Conservation (phyloP, 2,797 vertebrate species). For the Enoplosus armatus region DNA sequence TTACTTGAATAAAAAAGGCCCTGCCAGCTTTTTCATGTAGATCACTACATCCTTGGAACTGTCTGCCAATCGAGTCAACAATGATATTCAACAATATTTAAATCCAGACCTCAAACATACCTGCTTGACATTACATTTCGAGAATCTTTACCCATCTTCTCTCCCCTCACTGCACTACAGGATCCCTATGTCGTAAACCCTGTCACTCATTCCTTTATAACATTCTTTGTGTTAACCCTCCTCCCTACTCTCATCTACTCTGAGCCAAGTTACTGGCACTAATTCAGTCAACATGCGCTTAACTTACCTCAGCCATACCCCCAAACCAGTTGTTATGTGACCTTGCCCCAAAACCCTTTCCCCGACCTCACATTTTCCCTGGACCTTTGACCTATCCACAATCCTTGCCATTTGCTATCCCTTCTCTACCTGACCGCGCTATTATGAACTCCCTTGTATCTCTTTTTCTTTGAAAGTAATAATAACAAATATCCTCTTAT, state of each 20-base stretch:
- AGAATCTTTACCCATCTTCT: constrained; percentile 4
- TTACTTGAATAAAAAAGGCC: constrained; percentile 30
- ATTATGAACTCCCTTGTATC: background rate
- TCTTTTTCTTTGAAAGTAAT: background rate
- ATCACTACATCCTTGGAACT: background rate
- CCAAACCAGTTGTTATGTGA: background rate
- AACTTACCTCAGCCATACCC: background rate
- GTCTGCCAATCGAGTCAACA: constrained; percentile 9
- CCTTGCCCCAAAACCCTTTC: background rate
- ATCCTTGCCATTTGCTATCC: background rate
- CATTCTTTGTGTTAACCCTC: background rate
- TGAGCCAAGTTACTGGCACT: background rate
- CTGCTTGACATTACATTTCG: constrained; percentile 5
- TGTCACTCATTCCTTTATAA: constrained; percentile 1
- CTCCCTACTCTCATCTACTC: background rate
- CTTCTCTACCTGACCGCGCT: background rate
- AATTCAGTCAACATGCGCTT: constrained; percentile 2
- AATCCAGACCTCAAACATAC: constrained; percentile 23
- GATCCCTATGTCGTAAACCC: background rate
- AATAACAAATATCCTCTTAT: background rate
- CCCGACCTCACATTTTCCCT: background rate
- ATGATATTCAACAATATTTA: constrained; percentile 6
- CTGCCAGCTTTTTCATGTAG: background rate
- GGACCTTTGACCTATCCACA: background rate
- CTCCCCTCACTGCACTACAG: background rate